Evolutionary conservation across 2,113 vertebrate genomes (phyloP), one percentile per base, ranked within the genome.

Genomic region (Erythrocercus mccallii): DNA sequence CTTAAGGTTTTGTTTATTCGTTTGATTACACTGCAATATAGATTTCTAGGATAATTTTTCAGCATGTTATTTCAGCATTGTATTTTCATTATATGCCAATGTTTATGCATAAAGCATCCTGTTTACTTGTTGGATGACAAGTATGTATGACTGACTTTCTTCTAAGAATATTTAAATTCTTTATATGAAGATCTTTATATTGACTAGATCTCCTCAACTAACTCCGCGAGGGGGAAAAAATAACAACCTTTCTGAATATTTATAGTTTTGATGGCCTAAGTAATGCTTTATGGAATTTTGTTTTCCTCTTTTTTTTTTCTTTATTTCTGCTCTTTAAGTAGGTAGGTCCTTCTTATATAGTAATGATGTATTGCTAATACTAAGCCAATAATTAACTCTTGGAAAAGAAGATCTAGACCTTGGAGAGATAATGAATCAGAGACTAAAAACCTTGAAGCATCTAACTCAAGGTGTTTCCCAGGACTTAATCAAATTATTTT

Each of bases 1-100:
- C 42, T 86, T 62, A 77, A 33, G 11, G 27, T 71, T 86, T 81
- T 78, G 13, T 90, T 84, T 53, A 33, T 77, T 85, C 91, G 23
- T 86, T 92, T 90, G 35, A 30, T 86, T 58, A 83, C 11, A 53
- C 3, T 88, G 33, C 1, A 1, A 12, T 77, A 72, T 51, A 88
- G 71, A 88, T 92, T 80, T 83, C 50, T 57, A 70, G 28, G 42
- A 31, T 50, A 86, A 72, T 12, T 69, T 94, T 81, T 72, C n/a
- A 40, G 19, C 24, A 27, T 44, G 10, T 3, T 37, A 22, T 81
- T 90, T 85, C 48, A 69, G 45, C 11, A 13, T 37, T 45, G 13
- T 40, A 44, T 69, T 88, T 86, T 77, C 51, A 88, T 95, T 92
- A 70, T 77, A 73, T 81, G 45, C 6, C 73, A 84, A 94, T 95